Evolutionary conservation across 30 jellyfish, hydroid and myxozoan genomes (phyloP).

Genomic region (Hydractinia symbiolongicarpus): DNA sequence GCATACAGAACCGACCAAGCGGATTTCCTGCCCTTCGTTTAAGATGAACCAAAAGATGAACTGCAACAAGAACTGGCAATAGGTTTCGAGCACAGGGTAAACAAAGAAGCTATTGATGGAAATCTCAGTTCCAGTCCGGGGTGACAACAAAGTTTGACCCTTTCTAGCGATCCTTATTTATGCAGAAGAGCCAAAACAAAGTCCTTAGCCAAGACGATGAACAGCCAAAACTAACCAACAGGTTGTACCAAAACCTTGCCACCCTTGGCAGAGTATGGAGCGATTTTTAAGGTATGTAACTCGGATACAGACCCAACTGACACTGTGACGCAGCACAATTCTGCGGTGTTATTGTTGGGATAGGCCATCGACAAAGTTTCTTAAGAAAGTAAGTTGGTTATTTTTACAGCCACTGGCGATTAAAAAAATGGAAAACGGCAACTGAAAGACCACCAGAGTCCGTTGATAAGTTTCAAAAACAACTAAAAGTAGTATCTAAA

Average conservation of each 20-base stretch:
- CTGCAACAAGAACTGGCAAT: background rate
- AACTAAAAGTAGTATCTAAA: background rate
- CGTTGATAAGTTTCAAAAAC: background rate
- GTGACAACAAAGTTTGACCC: background rate
- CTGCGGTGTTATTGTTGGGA: background rate
- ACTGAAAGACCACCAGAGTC: conserved; percentile 1
- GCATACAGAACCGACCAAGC: too few species aligned
- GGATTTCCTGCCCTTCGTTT: background rate
- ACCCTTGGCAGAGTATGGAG: background rate
- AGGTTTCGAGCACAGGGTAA: background rate
- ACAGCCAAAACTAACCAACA: background rate
- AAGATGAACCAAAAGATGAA: background rate
- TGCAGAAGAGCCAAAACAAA: background rate
- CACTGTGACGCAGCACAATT: background rate
- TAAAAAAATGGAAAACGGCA: background rate
- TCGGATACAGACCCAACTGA: background rate
- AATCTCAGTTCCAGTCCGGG: background rate
- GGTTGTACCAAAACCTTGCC: background rate
- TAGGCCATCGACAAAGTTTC: conserved; percentile 12
- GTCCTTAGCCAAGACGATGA: background rate
- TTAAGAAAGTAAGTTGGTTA: background rate
- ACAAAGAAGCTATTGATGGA: background rate
- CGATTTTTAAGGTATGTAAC: background rate
- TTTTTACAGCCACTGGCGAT: background rate
- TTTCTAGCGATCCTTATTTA: background rate